Evolutionary conservation across 2,113 vertebrate species (phyloP), one percentile per base, ranked within the genome.

Genomic region (Psittacula cyanocephala): DNA sequence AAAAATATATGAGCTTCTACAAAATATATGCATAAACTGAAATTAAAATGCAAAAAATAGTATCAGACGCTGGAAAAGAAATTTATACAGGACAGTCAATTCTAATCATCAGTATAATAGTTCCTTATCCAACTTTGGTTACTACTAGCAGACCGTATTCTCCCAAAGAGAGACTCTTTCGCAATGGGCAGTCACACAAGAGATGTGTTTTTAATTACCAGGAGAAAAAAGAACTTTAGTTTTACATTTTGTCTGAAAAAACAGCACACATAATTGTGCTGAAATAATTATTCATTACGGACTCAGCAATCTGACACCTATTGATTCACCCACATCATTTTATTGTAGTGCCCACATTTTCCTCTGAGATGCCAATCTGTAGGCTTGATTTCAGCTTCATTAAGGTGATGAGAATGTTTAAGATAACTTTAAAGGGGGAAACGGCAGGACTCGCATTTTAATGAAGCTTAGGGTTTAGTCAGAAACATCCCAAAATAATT

Each of bases 201-300:
- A 84, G 39, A 96, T 64, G 46, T 81, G 69, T 71, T 91, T 95
- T 88, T 95, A 86, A 95, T 89, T 95, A 75, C 46, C 47, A 88
- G 83, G 80, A 86, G 55, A 84, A n/a, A 93, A 93, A 90, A 91
- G 43, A 43, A 84, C 43, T 50, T 90, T 53, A 16, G 28, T 94
- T 95, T 86, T 88, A 92, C 53, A 94, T 94, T 83, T 94, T 91
- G 46, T 29, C 43, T 95, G 86, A 81, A 93, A 96, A 96, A 92
- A 84, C 74, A 91, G 50, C 72, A 64, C 53, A 81, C 76, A 75
- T 57, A 92, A 93, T 95, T 95, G 93, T 91, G 39, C 47, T 75
- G 60, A 93, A 80, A 92, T 92, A 95, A 71, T 95, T 96, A 92
- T 95, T 95, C 92, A 88, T 95, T 89, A 91, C 89, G 94, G 95